phyloP scores from a whole-genome alignment of 2,888 invertebrate species.

The Leptopilina myrica region DNA sequence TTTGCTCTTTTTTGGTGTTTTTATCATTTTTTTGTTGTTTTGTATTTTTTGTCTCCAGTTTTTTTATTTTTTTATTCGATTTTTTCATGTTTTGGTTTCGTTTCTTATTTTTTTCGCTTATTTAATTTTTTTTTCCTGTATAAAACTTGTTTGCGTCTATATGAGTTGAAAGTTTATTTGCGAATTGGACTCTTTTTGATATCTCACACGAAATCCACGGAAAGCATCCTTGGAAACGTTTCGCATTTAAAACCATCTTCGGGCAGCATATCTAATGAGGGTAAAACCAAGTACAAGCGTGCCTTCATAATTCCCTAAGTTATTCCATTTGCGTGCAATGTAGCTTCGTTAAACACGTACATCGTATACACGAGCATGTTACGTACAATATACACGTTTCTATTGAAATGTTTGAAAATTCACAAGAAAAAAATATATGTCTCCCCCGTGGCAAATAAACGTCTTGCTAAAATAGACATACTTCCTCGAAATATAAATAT shows the following conservation, averaged over 20 bases:
- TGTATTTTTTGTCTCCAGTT: too few relatives aligned
- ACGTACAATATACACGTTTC: slow-evolving; percentile 40
- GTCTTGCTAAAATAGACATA: neutral
- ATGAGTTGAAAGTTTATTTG: neutral
- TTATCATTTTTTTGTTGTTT: too few relatives aligned
- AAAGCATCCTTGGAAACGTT: slow-evolving; percentile 52
- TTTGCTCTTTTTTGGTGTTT: too few relatives aligned
- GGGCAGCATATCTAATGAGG: slow-evolving; percentile 73
- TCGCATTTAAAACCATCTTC: slow-evolving; percentile 68
- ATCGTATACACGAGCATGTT: slow-evolving; percentile 36
- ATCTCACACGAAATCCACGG: slow-evolving; percentile 34
- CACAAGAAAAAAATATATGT: slow-evolving; percentile 4
- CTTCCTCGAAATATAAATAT: neutral
- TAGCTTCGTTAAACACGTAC: slow-evolving; percentile 41
- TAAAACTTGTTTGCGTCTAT: too few relatives aligned
- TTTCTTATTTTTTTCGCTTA: neutral
- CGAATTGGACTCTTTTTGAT: slow-evolving; percentile 21
- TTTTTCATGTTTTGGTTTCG: too few relatives aligned
- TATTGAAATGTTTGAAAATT: slow-evolving; percentile 41
- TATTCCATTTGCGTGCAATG: slow-evolving; percentile 72
- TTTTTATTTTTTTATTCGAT: too few relatives aligned
- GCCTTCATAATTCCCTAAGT: slow-evolving; percentile 74
- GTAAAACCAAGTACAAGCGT: slow-evolving; percentile 73
- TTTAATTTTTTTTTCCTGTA: neutral
- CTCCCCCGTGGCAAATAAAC: neutral